phyloP scores from a whole-genome alignment of 2,888 invertebrate species.

The Orthonevra nobilis region DNA sequence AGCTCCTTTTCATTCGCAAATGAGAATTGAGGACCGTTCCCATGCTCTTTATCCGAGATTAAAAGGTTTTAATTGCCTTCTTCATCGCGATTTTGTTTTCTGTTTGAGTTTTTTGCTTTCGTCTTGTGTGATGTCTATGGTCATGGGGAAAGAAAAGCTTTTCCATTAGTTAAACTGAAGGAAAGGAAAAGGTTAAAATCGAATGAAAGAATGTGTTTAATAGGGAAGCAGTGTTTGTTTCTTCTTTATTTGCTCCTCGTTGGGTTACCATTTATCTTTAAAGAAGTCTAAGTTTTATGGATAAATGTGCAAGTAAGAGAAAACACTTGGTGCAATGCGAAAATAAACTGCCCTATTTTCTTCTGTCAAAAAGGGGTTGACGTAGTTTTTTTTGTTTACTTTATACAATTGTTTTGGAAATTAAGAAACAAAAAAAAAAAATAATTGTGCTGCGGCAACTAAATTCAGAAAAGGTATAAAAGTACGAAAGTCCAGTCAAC shows the following conservation, averaged over 20 bases:
- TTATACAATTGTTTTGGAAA: no score
- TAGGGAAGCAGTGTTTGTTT: constrained; percentile 28
- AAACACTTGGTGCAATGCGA: constrained; percentile 29
- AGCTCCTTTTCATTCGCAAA: constrained; percentile 7
- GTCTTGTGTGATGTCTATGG: constrained; percentile 15
- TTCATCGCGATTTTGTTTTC: constrained; percentile 5
- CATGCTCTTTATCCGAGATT: constrained; percentile 48
- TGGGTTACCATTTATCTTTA: constrained; percentile 44
- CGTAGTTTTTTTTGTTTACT: no score
- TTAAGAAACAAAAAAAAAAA: no score
- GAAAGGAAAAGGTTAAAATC: constrained; percentile 23
- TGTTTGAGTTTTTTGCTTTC: neutral
- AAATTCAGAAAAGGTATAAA: no score
- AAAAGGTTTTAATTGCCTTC: constrained; percentile 68
- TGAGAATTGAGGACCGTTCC: constrained; percentile 54
- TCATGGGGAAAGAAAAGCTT: constrained; percentile 19
- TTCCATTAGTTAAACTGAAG: constrained; percentile 1
- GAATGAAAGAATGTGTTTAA: constrained; percentile 44
- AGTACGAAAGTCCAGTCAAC: no score
- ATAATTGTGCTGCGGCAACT: no score
- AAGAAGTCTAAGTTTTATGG: constrained; percentile 46
- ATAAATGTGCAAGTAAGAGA: constrained; percentile 17
- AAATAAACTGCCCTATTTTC: no score
- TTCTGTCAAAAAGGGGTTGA: no score
- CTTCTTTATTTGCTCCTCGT: constrained; percentile 33